These are phyloP conservation scores for Buphagus erythrorhynchus DNA, from an alignment of 2,797 vertebrate species.

Conservation along the genomic window DNA sequence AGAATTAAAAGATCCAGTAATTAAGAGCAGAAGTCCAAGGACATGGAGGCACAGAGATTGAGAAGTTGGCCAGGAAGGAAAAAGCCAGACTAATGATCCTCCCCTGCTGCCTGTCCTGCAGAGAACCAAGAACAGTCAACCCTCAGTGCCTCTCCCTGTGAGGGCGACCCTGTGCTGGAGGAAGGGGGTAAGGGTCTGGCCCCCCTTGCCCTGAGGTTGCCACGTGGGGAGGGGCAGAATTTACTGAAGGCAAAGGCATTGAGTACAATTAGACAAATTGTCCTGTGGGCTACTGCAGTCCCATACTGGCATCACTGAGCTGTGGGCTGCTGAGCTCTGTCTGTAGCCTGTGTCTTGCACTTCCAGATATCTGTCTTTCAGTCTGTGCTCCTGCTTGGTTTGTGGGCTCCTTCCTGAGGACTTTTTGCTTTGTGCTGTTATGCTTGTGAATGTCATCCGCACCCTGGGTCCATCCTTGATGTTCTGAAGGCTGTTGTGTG, in stretches of 20 bases:
- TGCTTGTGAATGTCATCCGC: accelerated
- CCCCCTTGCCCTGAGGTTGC: neutral
- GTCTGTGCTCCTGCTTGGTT: neutral
- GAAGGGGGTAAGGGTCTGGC: neutral
- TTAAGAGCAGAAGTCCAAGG: neutral
- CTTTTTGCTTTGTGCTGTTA: neutral
- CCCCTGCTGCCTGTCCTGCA: neutral
- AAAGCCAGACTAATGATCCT: neutral
- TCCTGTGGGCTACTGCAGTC: neutral
- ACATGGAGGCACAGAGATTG: neutral
- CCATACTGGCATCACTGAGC: neutral
- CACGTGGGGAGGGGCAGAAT: neutral
- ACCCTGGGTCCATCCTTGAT: neutral
- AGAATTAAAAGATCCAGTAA: neutral
- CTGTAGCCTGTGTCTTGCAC: neutral
- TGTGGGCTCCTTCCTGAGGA: neutral
- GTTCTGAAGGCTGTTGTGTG: neutral
- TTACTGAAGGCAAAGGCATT: neutral
- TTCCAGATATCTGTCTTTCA: neutral
- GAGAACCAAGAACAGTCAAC: neutral
- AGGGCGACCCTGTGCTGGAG: neutral
- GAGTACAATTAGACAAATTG: neutral
- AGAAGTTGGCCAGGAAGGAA: neutral
- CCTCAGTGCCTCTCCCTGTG: neutral
- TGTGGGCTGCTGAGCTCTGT: neutral